Percentiles rank a stretch among this genome's conserved stretches.
These are phyloP conservation scores for Phrynosoma blainvillii DNA, from an alignment of 2,113 vertebrate species.

Conservation along the genomic window DNA sequence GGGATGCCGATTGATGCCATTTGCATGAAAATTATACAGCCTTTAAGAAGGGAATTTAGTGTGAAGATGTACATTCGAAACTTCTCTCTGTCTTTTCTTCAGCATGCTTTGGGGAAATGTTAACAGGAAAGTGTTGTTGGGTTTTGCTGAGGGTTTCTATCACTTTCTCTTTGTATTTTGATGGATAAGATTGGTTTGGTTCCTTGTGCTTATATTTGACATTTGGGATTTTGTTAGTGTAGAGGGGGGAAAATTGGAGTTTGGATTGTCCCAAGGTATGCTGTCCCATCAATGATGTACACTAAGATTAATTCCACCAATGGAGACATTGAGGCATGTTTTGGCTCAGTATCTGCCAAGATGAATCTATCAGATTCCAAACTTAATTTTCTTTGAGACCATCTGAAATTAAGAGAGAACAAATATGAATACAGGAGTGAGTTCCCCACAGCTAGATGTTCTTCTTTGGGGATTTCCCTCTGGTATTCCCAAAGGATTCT, in stretches of 20 bases:
- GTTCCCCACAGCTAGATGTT: no score
- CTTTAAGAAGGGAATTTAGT: background rate
- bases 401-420: background rate
- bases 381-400: background rate
- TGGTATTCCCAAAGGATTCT: background rate
- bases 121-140: background rate
- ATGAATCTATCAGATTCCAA: background rate
- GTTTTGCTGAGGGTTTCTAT: background rate
- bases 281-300: background rate
- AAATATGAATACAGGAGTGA: background rate
- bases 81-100: slow-evolving; percentile 12
- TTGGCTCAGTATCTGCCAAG: slow-evolving; percentile 9
- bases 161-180: slow-evolving; percentile 27
- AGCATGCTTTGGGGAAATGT: background rate
- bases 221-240: background rate
- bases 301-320: background rate
- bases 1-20: no score
- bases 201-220: background rate
- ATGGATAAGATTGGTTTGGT: background rate
- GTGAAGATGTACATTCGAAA: background rate
- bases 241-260: background rate
- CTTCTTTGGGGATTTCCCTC: slow-evolving; percentile 2
- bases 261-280: background rate
- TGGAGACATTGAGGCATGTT: slow-evolving; percentile 8
- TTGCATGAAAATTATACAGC: background rate